These are phyloP conservation scores for Taenaris catops DNA, from an alignment of 2,888 invertebrate genomes.

Conservation along the genomic window DNA sequence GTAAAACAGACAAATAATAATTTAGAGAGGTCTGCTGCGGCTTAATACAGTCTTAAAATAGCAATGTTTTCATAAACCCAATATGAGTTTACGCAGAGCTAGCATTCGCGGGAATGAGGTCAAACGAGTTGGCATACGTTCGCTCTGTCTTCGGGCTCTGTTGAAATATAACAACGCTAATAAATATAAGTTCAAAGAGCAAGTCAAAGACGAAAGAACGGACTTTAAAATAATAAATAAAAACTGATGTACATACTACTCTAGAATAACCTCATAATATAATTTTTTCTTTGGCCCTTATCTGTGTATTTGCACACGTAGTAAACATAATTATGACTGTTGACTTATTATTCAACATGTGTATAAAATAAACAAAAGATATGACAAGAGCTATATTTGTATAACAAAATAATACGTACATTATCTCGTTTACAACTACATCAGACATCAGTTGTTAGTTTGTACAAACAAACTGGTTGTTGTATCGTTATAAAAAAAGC, in stretches of 20 bases:
- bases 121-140: slow-evolving; percentile 69
- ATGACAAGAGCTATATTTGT: neutral
- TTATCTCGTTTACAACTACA: too few relatives aligned
- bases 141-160: slow-evolving; percentile 35
- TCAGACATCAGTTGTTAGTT: too few relatives aligned
- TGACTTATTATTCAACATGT: slow-evolving; percentile 6
- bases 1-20: slow-evolving; percentile 67
- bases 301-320: slow-evolving; percentile 3
- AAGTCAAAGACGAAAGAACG: slow-evolving; percentile 24
- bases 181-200: slow-evolving; percentile 37
- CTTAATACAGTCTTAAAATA: slow-evolving; percentile 64
- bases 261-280: slow-evolving; percentile 6
- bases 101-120: slow-evolving; percentile 66
- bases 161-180: slow-evolving; percentile 49
- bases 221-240: slow-evolving; percentile 11
- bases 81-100: slow-evolving; percentile 72
- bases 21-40: slow-evolving; percentile 48
- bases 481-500: too few relatives aligned
- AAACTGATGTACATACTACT: slow-evolving; percentile 4
- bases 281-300: slow-evolving; percentile 3
- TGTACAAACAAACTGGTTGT: too few relatives aligned
- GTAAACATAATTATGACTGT: slow-evolving; percentile 9
- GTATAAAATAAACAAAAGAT: slow-evolving; percentile 3
- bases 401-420: slow-evolving; percentile 3
- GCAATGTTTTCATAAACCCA: slow-evolving; percentile 68